These are phyloP conservation scores for Nemoura dubitans DNA, from an alignment of 2,888 invertebrate genomes.

Conservation along the genomic window DNA sequence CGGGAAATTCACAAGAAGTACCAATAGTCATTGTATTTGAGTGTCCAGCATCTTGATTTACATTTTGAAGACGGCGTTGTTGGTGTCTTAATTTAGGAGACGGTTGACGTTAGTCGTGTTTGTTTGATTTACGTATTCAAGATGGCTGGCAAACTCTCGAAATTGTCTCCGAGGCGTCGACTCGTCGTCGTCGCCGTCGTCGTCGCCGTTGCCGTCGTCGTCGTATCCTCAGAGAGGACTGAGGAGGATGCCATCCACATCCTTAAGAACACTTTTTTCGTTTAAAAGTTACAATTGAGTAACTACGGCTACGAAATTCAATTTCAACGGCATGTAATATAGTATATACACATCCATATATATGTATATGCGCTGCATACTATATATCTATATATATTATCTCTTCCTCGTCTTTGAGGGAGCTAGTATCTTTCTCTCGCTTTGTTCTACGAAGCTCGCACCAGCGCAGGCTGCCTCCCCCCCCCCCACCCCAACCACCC, in stretches of 20 bases:
- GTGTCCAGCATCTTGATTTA: conserved; percentile 38
- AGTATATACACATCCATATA: background rate
- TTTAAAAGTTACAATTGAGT: conserved; percentile 43
- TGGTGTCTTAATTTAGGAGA: conserved; percentile 43
- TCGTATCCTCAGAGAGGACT: conserved; percentile 15
- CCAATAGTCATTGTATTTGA: conserved; percentile 39
- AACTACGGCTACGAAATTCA: conserved; percentile 42
- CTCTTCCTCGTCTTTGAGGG: conserved; percentile 34
- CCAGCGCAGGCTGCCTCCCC: background rate
- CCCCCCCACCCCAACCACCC: background rate
- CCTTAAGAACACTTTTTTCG: conserved; percentile 35
- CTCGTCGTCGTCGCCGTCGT: background rate
- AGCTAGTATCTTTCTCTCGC: conserved; percentile 1
- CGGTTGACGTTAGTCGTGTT: conserved; percentile 41
- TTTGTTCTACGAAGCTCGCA: background rate
- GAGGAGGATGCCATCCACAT: conserved; percentile 33
- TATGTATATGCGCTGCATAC: background rate
- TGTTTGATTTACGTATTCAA: conserved; percentile 43
- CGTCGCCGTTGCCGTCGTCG: background rate
- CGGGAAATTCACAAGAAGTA: background rate
- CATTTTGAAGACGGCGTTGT: conserved; percentile 42
- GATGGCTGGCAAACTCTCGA: conserved; percentile 40
- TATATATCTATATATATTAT: conserved; percentile 33
- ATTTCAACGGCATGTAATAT: conserved; percentile 43
- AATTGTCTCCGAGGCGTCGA: conserved; percentile 31